A percentile compares a stretch with the other conserved stretches of the same genome.
These are phyloP conservation scores for Balaeniceps rex DNA, from an alignment of 2,113 vertebrate species.

Conservation along the genomic window DNA sequence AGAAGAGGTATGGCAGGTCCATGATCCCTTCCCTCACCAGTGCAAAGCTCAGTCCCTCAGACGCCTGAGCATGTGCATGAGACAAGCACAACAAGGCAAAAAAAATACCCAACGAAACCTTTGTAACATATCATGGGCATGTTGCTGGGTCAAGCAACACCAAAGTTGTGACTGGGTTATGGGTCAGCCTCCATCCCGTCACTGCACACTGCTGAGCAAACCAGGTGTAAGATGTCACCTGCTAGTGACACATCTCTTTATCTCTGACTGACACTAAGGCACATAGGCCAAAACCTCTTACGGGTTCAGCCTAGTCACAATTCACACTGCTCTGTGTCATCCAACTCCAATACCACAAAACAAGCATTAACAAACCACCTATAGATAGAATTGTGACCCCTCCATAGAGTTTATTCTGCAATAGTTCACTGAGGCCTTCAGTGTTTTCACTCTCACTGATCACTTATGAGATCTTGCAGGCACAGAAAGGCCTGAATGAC, in stretches of 20 bases:
- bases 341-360: background rate
- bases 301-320: background rate
- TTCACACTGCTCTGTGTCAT: background rate
- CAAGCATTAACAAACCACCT: background rate
- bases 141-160: background rate
- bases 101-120: background rate
- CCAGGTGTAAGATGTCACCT: background rate
- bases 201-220: background rate
- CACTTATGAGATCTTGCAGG: background rate
- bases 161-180: background rate
- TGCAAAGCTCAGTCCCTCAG: background rate
- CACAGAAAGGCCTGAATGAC: background rate
- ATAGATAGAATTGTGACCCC: background rate
- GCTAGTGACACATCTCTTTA: background rate
- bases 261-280: background rate
- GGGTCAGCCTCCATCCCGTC: rapidly evolving
- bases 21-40: background rate
- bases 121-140: rapidly evolving
- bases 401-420: background rate
- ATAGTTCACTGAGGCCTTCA: background rate
- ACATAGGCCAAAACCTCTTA: background rate
- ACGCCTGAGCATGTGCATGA: background rate
- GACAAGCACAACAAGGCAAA: background rate
- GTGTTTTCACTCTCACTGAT: background rate
- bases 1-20: background rate